These are phyloP conservation scores for Pangasius sanitwongsei DNA, from an alignment of 2,797 vertebrate species.

Conservation along the genomic window DNA sequence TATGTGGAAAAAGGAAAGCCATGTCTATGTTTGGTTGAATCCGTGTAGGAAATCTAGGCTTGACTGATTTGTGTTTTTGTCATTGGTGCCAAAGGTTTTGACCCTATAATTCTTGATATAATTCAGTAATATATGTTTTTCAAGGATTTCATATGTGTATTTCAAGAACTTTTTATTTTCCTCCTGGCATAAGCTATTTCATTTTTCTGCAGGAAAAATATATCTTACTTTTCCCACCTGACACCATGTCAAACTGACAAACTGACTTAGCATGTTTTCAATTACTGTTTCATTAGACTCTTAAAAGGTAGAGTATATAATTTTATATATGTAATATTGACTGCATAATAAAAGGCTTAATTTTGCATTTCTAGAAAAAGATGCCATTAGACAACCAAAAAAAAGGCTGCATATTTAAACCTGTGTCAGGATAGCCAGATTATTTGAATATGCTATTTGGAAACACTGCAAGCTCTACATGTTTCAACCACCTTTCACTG, in stretches of 20 bases:
- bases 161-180: conserved; percentile 61
- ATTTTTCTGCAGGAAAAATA: conserved; percentile 24
- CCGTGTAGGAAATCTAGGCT: conserved; percentile 71
- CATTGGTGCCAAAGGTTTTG: conserved; percentile 73
- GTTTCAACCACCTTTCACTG: background rate
- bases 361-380: background rate
- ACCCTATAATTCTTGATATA: conserved; percentile 69
- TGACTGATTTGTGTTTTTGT: conserved; percentile 75
- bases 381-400: background rate
- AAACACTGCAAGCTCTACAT: background rate
- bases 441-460: background rate
- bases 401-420: background rate
- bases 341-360: background rate
- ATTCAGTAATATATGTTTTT: conserved; percentile 71
- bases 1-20: conserved; percentile 77
- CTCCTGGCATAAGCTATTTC: conserved; percentile 55
- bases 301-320: background rate
- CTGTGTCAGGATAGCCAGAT: background rate
- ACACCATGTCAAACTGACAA: background rate
- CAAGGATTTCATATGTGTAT: conserved; percentile 64
- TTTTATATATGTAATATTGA: background rate
- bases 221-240: background rate
- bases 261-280: background rate
- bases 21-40: conserved; percentile 72
- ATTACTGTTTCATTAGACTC: background rate